Evolutionary conservation across 2,113 vertebrate genomes (phyloP), one percentile per base, ranked within the genome.

Genomic region (Phocoena phocoena): DNA sequence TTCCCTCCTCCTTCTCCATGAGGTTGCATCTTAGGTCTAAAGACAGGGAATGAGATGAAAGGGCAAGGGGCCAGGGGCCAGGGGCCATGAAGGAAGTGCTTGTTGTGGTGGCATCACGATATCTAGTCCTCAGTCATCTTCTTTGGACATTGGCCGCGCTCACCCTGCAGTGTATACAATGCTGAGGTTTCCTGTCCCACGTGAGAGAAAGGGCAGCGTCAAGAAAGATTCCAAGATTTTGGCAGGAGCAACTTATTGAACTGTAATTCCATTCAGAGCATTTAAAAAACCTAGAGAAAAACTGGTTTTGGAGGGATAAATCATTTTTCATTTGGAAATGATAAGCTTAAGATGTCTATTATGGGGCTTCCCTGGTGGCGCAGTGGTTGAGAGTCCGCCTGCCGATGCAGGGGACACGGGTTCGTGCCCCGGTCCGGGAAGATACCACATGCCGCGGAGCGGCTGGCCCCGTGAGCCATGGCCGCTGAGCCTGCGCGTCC

Each of bases 31-130:
- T 94, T 63, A 36, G 44, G 36, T 26, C 53, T 73, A 14, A 96
- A 67, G 26, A 44, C 11, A 58, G 20, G 8, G 14, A 0, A 41
- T 83, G 47, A 79, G 13, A 36, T 68, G 58, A 55, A 73, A 94
- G 67, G 26, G 4, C 12, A 31, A 70, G 14, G 28, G 9, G 6
- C 44, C 9, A 71, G 53, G 20, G 20, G 6, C 7, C 38, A 58
- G n/a, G 58, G 20, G 14, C 7, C 38, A 58, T 26, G 58, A 73
- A 50, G n/a, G 12, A 83, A 44, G 18, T 2, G 7, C 36, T 5
- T 21, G 1, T 36, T 4, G 20, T 1, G 4, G 44, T 67, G 31
- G 8, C 4, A 63, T n/a, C 8, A 26, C n/a, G 65, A 1, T 28
- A 44, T 31, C 55, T 63, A 17, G 33, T 50, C 14, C 23, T 55